Evolutionary conservation across 2,797 vertebrate species (phyloP).

Genomic region (Acipenser transmontanus): DNA sequence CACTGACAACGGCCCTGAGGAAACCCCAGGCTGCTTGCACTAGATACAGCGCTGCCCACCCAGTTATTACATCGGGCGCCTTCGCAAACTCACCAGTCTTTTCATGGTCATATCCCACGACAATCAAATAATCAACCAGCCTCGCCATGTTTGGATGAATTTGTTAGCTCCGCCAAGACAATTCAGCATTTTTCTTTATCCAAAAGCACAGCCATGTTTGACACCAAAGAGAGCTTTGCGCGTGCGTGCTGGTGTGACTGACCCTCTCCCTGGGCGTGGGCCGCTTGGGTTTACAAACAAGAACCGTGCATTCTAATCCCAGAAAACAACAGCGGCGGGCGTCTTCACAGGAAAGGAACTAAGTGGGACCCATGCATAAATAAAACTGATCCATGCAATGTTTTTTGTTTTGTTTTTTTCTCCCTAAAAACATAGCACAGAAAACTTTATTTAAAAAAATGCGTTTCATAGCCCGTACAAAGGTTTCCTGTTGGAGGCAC

Average conservation of each 20-base stretch:
- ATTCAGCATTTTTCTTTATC: slow-evolving; percentile 89
- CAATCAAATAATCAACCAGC: slow-evolving; percentile 91
- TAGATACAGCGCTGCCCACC: too few relatives aligned
- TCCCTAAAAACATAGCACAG: too few relatives aligned
- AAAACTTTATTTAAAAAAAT: too few relatives aligned
- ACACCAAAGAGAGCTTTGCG: slow-evolving; percentile 73
- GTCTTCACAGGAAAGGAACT: too few relatives aligned
- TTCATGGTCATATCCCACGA: slow-evolving; percentile 91
- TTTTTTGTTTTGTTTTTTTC: too few relatives aligned
- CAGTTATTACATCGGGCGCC: background rate
- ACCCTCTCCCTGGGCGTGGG: slow-evolving; percentile 62
- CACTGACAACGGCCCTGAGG: slow-evolving; percentile 47
- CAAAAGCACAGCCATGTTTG: slow-evolving; percentile 93
- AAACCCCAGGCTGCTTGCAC: slow-evolving; percentile 30
- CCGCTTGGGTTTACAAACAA: slow-evolving; percentile 33
- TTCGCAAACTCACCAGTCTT: slow-evolving; percentile 76
- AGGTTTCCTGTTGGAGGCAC: slow-evolving; percentile 11
- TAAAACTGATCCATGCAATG: too few relatives aligned
- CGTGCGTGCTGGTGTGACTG: slow-evolving; percentile 60
- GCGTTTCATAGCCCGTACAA: background rate
- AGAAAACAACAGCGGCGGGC: background rate
- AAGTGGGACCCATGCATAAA: too few relatives aligned
- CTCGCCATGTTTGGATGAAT: slow-evolving; percentile 81
- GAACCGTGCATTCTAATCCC: background rate
- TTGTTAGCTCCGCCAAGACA: slow-evolving; percentile 56